Evolutionary conservation across 2,888 invertebrate genomes (phyloP), one percentile per base, ranked within the genome.

Genomic region (Cryptocephalus moraei): DNA sequence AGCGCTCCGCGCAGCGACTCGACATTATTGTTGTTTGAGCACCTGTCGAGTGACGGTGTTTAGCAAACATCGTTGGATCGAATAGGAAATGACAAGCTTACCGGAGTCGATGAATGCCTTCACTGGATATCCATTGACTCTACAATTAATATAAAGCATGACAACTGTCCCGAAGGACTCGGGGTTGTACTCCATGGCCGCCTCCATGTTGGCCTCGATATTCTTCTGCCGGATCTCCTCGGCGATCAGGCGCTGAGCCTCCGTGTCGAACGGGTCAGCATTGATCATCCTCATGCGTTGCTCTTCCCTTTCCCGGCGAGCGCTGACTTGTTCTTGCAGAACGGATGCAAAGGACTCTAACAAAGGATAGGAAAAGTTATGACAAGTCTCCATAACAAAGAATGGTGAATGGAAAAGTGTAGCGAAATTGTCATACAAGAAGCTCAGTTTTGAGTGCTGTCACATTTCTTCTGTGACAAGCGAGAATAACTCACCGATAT

Each of bases 1-100:
- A 96, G 33, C 93, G 75, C 67, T 95, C 93, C 1, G 96, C 96
- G 71, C 95, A 96, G 1, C 84, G 82, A 50, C 91, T 87, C 40
- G 95, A 96, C 95, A 99, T 97, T 48, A 99, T 95, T 4, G 99
- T 97, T 33, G 93, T 90, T 74, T 99, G 97, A 44, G 97, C 97
- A 42, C 84, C 70, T 70, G 47, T 22, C 6, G 22, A 22, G 22
- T 22, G 2, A 22, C 2, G 6, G 22, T 22, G 22, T 2, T 22
- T 22, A 22, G 22, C 2, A 22, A 22, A 22, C 6, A 22, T 22
- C 22, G 6, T 22, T 22, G 3, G 22, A 22, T 22, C 6, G 22
- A 22, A 6, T 22, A 22, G 22, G 22, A 36, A 12, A 36, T n/a
- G 36, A 4, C 12, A 11, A 6, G 2, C 48, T 55, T 53, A 68